Base-by-base conservation (phyloP, 2,113 vertebrate genomes). In the Haemorhous mexicanus region DNA sequence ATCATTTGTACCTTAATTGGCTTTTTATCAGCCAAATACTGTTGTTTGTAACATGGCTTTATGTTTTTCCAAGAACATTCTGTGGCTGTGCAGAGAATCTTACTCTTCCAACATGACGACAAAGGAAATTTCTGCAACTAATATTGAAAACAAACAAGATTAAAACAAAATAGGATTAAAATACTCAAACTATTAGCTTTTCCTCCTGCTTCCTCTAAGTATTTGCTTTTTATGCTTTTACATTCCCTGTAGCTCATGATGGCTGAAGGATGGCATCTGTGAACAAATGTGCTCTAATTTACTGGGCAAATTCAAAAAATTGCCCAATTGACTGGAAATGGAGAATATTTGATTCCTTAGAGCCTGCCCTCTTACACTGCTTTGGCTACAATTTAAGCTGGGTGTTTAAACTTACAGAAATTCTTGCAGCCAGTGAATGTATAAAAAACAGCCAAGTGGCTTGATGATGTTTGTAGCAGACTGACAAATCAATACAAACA, bases 91-190 rank as follows among this genome's bases (percentile, higher is more conserved):
- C 53, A 39, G 53, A 56, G 47, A 80, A 69, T 74, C n/a, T 75
- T 69, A 16, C 13, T 86, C 52, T 75, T 76, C 69, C n/a, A 78
- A 58, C 69, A 69, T 75, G 84, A 89, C 6, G 6, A 83, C 89
- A 95, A 77, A 94, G 82, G 82, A 95, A 93, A 78, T 83, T 94
- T 94, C 64, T 94, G 47, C 28, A 88, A 63, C 63, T 86, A 94
- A 81, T 78, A 68, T 2, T 87, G 83, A 92, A 93, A 92, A 59
- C 33, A 94, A 96, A 93, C 32, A 81, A 86, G 88, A 93, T 96
- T 86, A 92, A 93, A 90, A 20, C 8, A 63, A 90, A 96, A 94
- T 43, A 94, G 61, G 61, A 94, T 95, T 96, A 96, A 95, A 82
- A 64, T 72, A 44, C 8, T 95, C 44, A 56, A 78, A 70, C 72